Evolutionary conservation across 2,797 vertebrate genomes (phyloP), one percentile per base, ranked within the genome.

Genomic region (Lates japonicus): DNA sequence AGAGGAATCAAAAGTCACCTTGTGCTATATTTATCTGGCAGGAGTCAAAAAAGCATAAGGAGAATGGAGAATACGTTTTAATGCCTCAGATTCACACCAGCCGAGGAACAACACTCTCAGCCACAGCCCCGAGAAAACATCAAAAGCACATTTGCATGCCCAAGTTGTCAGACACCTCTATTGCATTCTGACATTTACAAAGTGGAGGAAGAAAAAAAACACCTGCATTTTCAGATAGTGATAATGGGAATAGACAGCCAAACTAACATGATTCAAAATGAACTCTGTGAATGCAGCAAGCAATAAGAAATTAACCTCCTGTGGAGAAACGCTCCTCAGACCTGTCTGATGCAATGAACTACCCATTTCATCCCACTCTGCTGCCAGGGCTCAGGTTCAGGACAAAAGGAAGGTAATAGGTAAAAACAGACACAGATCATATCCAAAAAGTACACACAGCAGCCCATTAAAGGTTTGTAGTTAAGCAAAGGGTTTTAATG

Each of bases 121-220:
- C 66, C 67, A 64, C 78, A 86, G 88, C 84, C 78, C 76, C 81
- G 61, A 88, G 88, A 84, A 92, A 91, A 92, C 89, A 95, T 91
- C 83, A 90, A 66, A 90, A 90, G 86, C 86, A 89, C 91, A 94
- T 94, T 93, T 94, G 91, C 91, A 91, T 91, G 91, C 90, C 85
- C 74, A 86, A 86, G 88, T 91, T 93, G 94, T 94, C 91, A 90
- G 90, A 93, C 84, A 85, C 84, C 86, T 94, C 87, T 83, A 87
- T 90, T 92, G 90, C 88, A 78, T 90, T 88, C 87, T 94, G 93
- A 95, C 94, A 95, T 94, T 95, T 95, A 94, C 89, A 92, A 92
- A 93, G 89, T 90, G 82, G 86, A 78, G 75, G 78, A 37, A n/a
- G 39, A 57, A 76, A 67, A 59, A 88, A 88, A 86, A 81, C 79